Base-by-base conservation (phyloP, 2,113 vertebrate genomes). In the Dipodomys merriami region DNA sequence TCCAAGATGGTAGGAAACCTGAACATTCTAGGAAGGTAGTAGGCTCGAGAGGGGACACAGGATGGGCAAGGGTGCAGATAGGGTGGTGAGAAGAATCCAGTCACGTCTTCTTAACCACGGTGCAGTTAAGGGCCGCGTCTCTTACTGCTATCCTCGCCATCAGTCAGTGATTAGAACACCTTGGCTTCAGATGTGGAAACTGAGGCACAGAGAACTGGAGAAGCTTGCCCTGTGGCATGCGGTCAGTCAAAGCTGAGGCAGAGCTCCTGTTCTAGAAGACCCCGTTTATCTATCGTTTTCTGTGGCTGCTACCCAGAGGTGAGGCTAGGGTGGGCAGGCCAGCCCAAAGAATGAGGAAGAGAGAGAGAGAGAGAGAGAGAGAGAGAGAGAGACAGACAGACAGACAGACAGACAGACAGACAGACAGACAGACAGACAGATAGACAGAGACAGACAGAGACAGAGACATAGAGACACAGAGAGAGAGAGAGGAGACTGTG, bases 41-140 rank as follows among this genome's bases (percentile, higher is more conserved):
- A 35, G 19, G 15, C 60, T 62, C 25, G 11, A 53, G 49, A 53
- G 49, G 49, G 49, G 23, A 10, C 80, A 6, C 62, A 44, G 62
- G 16, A 18, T 0, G 1, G 35, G 30, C 3, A 27, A 35, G 60
- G 6, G 7, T 65, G 7, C 5, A 19, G 15, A 62, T 6, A 2
- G 39, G 60, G 12, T 20, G 15, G 25, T 6, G 10, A 20, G 1
- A 25, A 16, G 35, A 1, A 3, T 15, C 7, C 4, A 13, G 4
- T n/a, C 2, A 5, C 69, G 15, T 68, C 12, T 23, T 11, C n/a
- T 5, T n/a, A 10, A 13, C 5, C 0, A 15, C 27, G 29, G 22
- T 7, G 9, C 80, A 30, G 20, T 16, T 5, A 15, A 46, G 68
- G 23, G 57, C 25, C 23, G 27, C 3, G 73, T 30, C 64, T 35